A percentile compares a stretch with the other conserved stretches of the same genome.
phyloP scores from a whole-genome alignment of 2,888 invertebrate genomes.

The Lobophora halterata region DNA sequence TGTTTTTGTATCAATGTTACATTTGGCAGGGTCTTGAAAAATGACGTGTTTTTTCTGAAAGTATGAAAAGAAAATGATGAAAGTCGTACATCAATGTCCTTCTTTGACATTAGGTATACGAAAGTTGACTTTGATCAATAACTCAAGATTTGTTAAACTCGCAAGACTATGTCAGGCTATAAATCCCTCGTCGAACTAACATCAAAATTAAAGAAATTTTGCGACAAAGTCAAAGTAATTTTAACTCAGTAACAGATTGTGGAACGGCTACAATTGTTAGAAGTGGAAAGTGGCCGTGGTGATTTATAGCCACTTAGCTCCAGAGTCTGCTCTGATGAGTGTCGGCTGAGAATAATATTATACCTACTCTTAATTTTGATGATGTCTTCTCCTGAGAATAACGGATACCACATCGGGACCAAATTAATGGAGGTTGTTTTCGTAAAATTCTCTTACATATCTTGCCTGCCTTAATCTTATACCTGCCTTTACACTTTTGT shows the following conservation, averaged over 20 bases:
- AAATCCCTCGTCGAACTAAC: conserved; percentile 16
- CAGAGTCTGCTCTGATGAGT: conserved; percentile 38
- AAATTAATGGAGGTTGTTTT: conserved; percentile 30
- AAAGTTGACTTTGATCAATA: conserved; percentile 17
- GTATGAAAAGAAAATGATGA: conserved; percentile 10
- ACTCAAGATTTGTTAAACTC: conserved; percentile 16
- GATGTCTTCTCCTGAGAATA: conserved; percentile 29
- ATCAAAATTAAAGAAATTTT: conserved; percentile 21
- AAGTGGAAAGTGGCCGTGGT: conserved; percentile 26
- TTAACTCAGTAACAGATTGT: conserved; percentile 35
- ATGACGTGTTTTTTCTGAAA: conserved; percentile 7
- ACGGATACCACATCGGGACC: conserved; percentile 7
- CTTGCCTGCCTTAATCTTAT: conserved; percentile 6
- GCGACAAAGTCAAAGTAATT: conserved; percentile 29
- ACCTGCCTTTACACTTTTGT: no score
- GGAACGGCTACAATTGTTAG: conserved; percentile 29
- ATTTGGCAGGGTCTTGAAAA: conserved; percentile 1
- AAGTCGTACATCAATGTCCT: conserved; percentile 8
- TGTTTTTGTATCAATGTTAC: conserved; percentile 9
- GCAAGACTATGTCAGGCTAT: conserved; percentile 13
- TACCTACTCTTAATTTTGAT: conserved; percentile 43
- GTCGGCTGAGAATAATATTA: conserved; percentile 40
- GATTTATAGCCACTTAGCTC: conserved; percentile 52
- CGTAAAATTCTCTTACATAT: conserved; percentile 17
- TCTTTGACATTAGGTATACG: conserved; percentile 9